Conservation (phyloP, 2,888 invertebrate species). For the Calliopum simillimum region DNA sequence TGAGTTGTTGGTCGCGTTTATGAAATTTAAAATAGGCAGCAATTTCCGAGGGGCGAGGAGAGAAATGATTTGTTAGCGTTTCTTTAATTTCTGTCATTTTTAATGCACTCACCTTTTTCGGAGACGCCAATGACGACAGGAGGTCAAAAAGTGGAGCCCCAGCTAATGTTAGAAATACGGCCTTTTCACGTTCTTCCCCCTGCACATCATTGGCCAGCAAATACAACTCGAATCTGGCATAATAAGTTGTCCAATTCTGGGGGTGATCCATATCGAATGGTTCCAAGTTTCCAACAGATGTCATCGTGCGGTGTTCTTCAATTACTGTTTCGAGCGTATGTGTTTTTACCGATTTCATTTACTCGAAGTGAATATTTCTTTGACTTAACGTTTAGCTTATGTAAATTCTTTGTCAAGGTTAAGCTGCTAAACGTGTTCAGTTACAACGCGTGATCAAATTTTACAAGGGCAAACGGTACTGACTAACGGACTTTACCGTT, state of each 20-base stretch:
- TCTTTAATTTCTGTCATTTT: conserved; percentile 36
- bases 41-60: conserved; percentile 42
- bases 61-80: conserved; percentile 38
- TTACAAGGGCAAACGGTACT: no score
- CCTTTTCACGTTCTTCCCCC: conserved; percentile 34
- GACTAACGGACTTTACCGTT: no score
- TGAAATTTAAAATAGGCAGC: conserved; percentile 40
- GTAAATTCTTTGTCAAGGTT: no score
- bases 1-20: conserved; percentile 39
- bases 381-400: no score
- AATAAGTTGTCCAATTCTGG: conserved; percentile 37
- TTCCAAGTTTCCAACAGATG: no score
- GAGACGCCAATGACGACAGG: conserved; percentile 44
- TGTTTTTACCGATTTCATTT: no score
- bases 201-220: conserved; percentile 37
- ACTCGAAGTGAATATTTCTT: no score
- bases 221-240: conserved; percentile 32
- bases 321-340: no score
- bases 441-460: no score
- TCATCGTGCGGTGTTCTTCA: no score
- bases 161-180: no score
- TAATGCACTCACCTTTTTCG: conserved; percentile 39
- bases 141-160: conserved; percentile 42
- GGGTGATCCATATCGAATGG: conserved; percentile 37
- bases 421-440: no score